These are phyloP conservation scores for Phaonia tiefii DNA, from an alignment of 2,888 invertebrate genomes.

Conservation along the genomic window DNA sequence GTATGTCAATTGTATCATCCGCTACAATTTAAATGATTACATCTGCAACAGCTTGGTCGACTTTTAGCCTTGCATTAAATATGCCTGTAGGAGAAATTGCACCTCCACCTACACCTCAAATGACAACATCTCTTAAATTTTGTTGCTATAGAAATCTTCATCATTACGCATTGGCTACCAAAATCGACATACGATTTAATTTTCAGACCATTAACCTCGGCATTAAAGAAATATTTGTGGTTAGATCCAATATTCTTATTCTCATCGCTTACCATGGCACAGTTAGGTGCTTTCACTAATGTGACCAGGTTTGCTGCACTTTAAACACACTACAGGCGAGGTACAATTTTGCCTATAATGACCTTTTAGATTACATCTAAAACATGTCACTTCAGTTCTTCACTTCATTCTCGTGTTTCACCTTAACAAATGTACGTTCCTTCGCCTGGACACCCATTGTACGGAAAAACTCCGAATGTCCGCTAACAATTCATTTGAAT, in stretches of 20 bases:
- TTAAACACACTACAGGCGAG: too few relatives aligned
- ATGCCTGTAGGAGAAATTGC: background rate
- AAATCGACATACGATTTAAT: too few relatives aligned
- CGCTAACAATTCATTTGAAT: too few relatives aligned
- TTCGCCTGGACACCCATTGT: background rate
- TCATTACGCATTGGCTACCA: conserved; percentile 40
- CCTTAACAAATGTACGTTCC: too few relatives aligned
- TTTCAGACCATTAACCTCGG: too few relatives aligned
- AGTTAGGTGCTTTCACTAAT: too few relatives aligned
- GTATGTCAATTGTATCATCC: conserved; percentile 33
- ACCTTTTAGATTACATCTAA: conserved; percentile 19
- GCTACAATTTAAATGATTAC: background rate
- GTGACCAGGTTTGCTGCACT: conserved; percentile 13
- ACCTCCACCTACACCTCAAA: conserved; percentile 12
- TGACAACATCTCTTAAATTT: background rate
- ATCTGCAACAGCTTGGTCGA: conserved; percentile 4
- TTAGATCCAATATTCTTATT: background rate
- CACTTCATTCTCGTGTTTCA: background rate
- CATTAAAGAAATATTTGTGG: too few relatives aligned
- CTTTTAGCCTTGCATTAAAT: background rate
- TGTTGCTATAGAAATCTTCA: background rate
- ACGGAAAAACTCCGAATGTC: conserved; percentile 10
- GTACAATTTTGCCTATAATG: conserved; percentile 19
- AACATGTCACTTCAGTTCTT: conserved; percentile 11
- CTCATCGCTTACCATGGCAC: background rate